Evolutionary conservation across 2,797 vertebrate genomes (phyloP).

Genomic region (Mormyrus proboscirostris): DNA sequence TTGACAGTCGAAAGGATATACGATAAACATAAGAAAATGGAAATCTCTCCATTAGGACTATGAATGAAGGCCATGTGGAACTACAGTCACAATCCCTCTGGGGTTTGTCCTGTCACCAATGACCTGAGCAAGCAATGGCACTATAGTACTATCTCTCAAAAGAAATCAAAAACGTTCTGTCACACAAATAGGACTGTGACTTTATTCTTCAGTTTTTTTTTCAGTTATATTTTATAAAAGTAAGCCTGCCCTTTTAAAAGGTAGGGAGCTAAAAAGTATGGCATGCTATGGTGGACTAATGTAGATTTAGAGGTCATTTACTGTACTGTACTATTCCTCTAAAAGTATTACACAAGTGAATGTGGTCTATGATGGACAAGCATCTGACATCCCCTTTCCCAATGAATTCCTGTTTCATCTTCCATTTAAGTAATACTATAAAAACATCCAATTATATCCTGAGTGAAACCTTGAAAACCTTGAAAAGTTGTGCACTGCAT

Average conservation of each 20-base stretch:
- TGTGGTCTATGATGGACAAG: background rate
- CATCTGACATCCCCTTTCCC: background rate
- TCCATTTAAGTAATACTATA: background rate
- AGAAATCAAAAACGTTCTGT: background rate
- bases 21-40: background rate
- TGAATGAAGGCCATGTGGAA: background rate
- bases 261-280: background rate
- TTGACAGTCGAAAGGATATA: background rate
- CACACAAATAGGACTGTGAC: conserved; percentile 1
- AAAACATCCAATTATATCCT: background rate
- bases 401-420: background rate
- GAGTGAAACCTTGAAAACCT: background rate
- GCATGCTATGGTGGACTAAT: background rate
- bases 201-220: background rate
- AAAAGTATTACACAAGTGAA: background rate
- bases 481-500: background rate
- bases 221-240: background rate
- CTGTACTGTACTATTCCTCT: background rate
- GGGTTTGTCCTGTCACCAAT: background rate
- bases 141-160: background rate
- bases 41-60: background rate
- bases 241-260: background rate
- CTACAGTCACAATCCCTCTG: background rate
- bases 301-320: background rate
- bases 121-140: background rate